These are phyloP conservation scores for Mormyrops attenuatus DNA, from an alignment of 2,797 vertebrate genomes.

Conservation along the genomic window DNA sequence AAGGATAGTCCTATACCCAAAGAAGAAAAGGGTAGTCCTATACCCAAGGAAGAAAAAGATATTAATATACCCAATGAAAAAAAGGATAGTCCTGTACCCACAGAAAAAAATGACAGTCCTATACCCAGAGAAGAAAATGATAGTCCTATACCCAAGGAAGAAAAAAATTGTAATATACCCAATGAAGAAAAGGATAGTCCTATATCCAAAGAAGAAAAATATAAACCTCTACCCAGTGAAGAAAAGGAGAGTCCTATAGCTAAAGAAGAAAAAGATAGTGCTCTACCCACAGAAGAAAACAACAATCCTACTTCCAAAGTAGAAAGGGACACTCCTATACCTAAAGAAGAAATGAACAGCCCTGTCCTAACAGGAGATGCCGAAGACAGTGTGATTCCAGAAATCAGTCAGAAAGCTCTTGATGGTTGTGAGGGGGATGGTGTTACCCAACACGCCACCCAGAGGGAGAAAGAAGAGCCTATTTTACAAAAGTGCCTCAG, in stretches of 20 bases:
- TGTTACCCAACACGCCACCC: slow-evolving; percentile 37
- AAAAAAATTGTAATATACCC: no score
- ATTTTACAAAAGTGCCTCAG: slow-evolving; percentile 54
- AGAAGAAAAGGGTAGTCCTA: not conserved
- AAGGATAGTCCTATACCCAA: slow-evolving; percentile 36
- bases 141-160: no score
- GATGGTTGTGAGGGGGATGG: slow-evolving; percentile 22
- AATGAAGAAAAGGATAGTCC: no score
- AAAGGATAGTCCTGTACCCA: not conserved
- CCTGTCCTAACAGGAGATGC: slow-evolving; percentile 23
- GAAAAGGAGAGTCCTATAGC: not conserved
- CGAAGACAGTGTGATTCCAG: slow-evolving; percentile 33
- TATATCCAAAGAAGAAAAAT: not conserved
- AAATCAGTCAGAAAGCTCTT: slow-evolving; percentile 12
- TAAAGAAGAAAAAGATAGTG: not conserved
- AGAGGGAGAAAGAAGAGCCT: slow-evolving; percentile 45
- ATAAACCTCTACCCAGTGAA: not conserved
- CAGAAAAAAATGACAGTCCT: not conserved
- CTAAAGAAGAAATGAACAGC: slow-evolving; percentile 17
- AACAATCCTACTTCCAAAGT: slow-evolving; percentile 2
- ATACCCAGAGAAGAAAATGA: slow-evolving; percentile 22
- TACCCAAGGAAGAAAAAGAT: slow-evolving; percentile 21
- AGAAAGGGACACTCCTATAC: slow-evolving; percentile 32
- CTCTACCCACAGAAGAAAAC: slow-evolving; percentile 24
- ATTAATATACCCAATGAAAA: not conserved